A percentile compares a stretch with the other conserved stretches of the same genome.
Evolutionary conservation across 2,888 invertebrate species (phyloP).

Genomic region (Rhabditoides inermis): DNA sequence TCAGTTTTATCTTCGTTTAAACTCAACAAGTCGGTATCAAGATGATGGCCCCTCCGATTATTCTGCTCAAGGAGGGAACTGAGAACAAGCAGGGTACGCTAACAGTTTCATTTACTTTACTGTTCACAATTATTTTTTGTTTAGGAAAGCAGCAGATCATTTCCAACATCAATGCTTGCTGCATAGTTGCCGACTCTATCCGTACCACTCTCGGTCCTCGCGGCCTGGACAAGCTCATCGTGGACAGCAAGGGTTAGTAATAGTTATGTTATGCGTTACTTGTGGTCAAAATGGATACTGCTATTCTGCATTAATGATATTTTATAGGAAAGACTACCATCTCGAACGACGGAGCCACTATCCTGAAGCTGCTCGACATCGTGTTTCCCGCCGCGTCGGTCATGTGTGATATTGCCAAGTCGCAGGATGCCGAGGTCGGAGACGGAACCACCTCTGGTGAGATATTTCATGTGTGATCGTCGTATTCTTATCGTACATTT

Average conservation of each 20-base stretch:
- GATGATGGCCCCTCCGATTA: conserved; percentile 70
- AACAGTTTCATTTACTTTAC: too few relatives aligned
- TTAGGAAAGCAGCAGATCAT: conserved; percentile 56
- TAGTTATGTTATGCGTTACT: background rate
- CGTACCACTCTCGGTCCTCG: conserved; percentile 94
- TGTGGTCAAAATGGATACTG: background rate
- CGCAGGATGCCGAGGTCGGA: conserved; percentile 70
- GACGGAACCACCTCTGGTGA: conserved; percentile 77
- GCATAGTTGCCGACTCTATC: conserved; percentile 79
- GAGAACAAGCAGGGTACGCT: conserved; percentile 81
- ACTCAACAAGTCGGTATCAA: too few relatives aligned
- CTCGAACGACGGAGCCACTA: conserved; percentile 98
- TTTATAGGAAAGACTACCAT: conserved; percentile 73
- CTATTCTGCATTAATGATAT: background rate
- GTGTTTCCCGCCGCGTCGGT: conserved; percentile 96
- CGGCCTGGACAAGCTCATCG: conserved; percentile 97
- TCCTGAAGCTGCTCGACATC: conserved; percentile 92
- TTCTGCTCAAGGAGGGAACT: conserved; percentile 92
- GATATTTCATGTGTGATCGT: background rate
- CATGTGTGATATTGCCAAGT: conserved; percentile 94
- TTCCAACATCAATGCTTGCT: conserved; percentile 52
- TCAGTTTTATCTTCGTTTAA: too few relatives aligned
- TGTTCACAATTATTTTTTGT: background rate
- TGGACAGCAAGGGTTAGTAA: conserved; percentile 63
- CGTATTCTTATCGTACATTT: background rate